Evolutionary conservation across 2,888 invertebrate species (phyloP), one percentile per base, ranked within the genome.

Genomic region (Dasypogon diadema): DNA sequence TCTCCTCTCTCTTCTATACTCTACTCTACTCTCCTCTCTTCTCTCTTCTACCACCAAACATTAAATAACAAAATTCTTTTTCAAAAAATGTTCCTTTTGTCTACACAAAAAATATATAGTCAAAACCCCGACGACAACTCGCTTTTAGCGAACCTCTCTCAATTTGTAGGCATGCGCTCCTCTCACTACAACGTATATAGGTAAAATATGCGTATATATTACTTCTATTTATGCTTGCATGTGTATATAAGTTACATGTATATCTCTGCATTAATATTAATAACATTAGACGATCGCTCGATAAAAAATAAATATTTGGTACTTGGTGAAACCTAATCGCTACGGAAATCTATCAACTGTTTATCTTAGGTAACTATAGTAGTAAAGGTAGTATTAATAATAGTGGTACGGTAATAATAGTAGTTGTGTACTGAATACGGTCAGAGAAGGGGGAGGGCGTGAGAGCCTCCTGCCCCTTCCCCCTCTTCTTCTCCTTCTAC

Each of bases 251-350:
- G 24, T 68, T 68, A 68, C 65, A 48, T 60, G 34, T 18, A 37
- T 60, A 16, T 37, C 8, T 42, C 8, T 42, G 12, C n/a, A 5
- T 54, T 21, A 10, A 8, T 18, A 54, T 51, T 70, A 70, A 12
- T 54, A 42, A 70, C 42, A 54, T 24, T 51, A 70, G 51, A 30
- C 30, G 70, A 70, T 70, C 70, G 70, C 30, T 70, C 46, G 16
- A 54, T 70, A 54, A 54, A 70, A 68, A 70, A 70, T 70, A 70
- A 70, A 70, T 70, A 70, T 70, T 70, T 70, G 70, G 70, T 70
- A 70, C 54, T 16, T 70, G 51, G 54, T 70, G 70, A 70, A 70
- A 70, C 70, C 70, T 70, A 70, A 54, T 65, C 48, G 21, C 54
- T 54, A 54, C 70, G 70, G 54, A 70, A 70, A 70, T 54, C 51